These are phyloP conservation scores for Chaenocephalus aceratus DNA, from an alignment of 2,113 vertebrate species.

Conservation along the genomic window DNA sequence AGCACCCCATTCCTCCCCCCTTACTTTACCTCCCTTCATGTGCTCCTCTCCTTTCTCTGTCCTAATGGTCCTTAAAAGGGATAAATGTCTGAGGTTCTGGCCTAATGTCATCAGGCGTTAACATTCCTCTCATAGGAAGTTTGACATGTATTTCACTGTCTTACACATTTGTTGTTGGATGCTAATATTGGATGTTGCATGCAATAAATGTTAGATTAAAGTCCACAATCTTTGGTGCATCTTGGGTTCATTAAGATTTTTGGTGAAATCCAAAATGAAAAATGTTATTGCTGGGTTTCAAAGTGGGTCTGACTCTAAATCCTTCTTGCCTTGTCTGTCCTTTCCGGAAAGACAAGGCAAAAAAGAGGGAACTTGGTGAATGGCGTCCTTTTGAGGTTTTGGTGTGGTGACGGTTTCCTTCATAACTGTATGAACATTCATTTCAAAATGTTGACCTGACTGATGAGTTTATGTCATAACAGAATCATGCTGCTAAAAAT, in stretches of 20 bases:
- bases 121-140: slow-evolving; percentile 7
- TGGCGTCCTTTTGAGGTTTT: not conserved
- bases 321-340: slow-evolving; percentile 20
- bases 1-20: not conserved
- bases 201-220: no score
- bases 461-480: not conserved
- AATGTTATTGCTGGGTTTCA: slow-evolving; percentile 42
- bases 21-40: not conserved
- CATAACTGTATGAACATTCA: not conserved
- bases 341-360: not conserved
- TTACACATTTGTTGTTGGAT: not conserved
- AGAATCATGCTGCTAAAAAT: not conserved
- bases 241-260: not conserved
- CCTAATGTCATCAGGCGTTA: slow-evolving; percentile 26
- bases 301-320: slow-evolving; percentile 14
- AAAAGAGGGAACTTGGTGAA: slow-evolving; percentile 7
- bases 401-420: slow-evolving; percentile 20
- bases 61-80: slow-evolving; percentile 7
- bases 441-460: not conserved
- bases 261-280: not conserved
- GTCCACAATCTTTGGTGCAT: not conserved
- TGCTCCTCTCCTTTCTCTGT: slow-evolving; percentile 2
- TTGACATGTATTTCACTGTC: not conserved
- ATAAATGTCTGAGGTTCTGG: slow-evolving; percentile 26
- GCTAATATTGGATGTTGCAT: not conserved